Percentiles rank a stretch among this genome's conserved stretches.
phyloP scores from a whole-genome alignment of 2,797 vertebrate genomes.

The Enteromius trimaculatus region DNA sequence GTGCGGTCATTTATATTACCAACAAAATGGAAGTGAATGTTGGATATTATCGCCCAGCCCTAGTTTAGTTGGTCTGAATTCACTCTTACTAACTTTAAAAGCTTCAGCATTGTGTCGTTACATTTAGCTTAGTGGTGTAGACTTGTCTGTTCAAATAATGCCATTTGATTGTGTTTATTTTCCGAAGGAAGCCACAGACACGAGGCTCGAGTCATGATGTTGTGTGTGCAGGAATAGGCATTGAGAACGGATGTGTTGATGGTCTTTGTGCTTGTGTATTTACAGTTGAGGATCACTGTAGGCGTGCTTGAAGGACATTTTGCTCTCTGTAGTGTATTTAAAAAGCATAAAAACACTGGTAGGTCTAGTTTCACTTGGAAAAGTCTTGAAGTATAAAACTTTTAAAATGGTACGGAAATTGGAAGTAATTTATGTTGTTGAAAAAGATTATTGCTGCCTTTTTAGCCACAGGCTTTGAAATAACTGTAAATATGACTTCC shows the following conservation, averaged over 20 bases:
- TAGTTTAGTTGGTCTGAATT: not conserved
- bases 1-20: not conserved
- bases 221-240: not conserved
- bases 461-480: not conserved
- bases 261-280: not conserved
- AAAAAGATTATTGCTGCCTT: constrained; percentile 8
- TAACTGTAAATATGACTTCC: not conserved
- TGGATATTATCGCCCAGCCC: not conserved
- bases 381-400: not conserved
- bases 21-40: not conserved
- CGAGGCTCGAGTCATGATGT: not conserved
- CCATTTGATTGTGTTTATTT: not conserved
- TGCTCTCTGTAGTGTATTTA: not conserved
- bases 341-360: not conserved
- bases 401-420: not conserved
- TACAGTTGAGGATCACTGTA: not conserved
- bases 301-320: not conserved
- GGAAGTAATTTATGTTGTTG: not conserved
- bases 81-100: not conserved
- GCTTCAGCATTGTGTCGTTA: constrained; percentile 9
- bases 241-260: not conserved
- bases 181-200: not conserved
- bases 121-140: not conserved
- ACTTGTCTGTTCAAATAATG: not conserved
- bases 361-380: not conserved